phyloP scores from a whole-genome alignment of 2,888 invertebrate species.

The Meloe dianella region DNA sequence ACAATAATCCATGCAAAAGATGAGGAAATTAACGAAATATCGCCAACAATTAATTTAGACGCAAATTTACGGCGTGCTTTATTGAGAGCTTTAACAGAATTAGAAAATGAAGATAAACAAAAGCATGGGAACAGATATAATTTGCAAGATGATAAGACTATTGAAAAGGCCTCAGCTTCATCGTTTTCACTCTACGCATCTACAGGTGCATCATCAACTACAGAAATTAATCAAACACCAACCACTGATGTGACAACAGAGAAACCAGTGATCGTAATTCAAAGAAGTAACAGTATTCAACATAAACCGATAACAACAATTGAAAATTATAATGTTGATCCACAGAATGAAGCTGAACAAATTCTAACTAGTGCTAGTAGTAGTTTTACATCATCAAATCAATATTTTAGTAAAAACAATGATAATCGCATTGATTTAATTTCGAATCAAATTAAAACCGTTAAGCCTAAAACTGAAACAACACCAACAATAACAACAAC shows the following conservation, averaged over 20 bases:
- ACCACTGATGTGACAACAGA: constrained; percentile 33
- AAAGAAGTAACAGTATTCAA: constrained; percentile 50
- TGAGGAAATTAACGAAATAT: constrained; percentile 58
- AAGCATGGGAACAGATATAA: constrained; percentile 56
- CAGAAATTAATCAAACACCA: constrained; percentile 17
- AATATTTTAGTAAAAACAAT: constrained; percentile 27
- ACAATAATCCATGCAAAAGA: constrained; percentile 33
- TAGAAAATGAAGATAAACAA: constrained; percentile 69
- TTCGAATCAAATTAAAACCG: not conserved
- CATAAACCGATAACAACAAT: constrained; percentile 46
- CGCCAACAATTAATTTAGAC: constrained; percentile 70
- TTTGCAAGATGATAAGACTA: constrained; percentile 52
- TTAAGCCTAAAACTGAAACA: constrained; percentile 29
- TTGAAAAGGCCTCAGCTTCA: constrained; percentile 62
- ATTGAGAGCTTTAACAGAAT: constrained; percentile 75
- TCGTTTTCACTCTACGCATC: constrained; percentile 67
- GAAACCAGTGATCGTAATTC: constrained; percentile 48
- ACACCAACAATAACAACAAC: constrained; percentile 54
- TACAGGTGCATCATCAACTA: constrained; percentile 56
- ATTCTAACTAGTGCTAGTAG: constrained; percentile 51
- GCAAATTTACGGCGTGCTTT: constrained; percentile 77
- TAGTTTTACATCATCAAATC: constrained; percentile 39
- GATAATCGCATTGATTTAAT: constrained; percentile 22
- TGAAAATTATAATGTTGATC: constrained; percentile 36
- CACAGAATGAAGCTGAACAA: constrained; percentile 46